phyloP scores from a whole-genome alignment of 2,888 invertebrate species.

The Charanyca ferruginea region DNA sequence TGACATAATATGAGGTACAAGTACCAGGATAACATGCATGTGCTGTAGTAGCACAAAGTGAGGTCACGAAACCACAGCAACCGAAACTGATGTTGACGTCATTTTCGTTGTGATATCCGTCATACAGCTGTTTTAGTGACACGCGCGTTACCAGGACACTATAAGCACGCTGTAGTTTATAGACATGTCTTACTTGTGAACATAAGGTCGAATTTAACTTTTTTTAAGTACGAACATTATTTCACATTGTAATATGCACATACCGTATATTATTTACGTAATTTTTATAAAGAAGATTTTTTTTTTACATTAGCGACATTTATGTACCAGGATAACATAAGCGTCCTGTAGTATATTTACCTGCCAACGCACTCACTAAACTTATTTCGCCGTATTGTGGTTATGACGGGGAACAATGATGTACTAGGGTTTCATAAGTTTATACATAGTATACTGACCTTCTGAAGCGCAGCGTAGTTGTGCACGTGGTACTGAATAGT shows the following conservation, averaged over 20 bases:
- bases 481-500: slow-evolving; percentile 85
- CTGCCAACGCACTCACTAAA: no score
- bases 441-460: slow-evolving; percentile 44
- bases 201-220: no score
- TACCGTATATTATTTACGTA: no score
- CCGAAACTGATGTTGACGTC: neutral
- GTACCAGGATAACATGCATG: slow-evolving; percentile 22
- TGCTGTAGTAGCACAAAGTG: slow-evolving; percentile 18
- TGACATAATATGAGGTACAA: slow-evolving; percentile 9
- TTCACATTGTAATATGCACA: no score
- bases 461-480: slow-evolving; percentile 57
- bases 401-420: slow-evolving; percentile 1
- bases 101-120: slow-evolving; percentile 3
- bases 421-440: slow-evolving; percentile 13
- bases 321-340: slow-evolving; percentile 19
- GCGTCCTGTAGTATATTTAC: neutral
- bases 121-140: slow-evolving; percentile 17
- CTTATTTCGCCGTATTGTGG: neutral
- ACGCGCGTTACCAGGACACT: slow-evolving; percentile 21
- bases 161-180: slow-evolving; percentile 5
- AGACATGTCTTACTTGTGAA: no score
- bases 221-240: no score
- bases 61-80: slow-evolving; percentile 6
- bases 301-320: neutral
- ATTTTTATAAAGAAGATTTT: no score